Evolutionary conservation across 2,888 invertebrate genomes (phyloP), one percentile per base, ranked within the genome.

Genomic region (Drosophila algonquin): DNA sequence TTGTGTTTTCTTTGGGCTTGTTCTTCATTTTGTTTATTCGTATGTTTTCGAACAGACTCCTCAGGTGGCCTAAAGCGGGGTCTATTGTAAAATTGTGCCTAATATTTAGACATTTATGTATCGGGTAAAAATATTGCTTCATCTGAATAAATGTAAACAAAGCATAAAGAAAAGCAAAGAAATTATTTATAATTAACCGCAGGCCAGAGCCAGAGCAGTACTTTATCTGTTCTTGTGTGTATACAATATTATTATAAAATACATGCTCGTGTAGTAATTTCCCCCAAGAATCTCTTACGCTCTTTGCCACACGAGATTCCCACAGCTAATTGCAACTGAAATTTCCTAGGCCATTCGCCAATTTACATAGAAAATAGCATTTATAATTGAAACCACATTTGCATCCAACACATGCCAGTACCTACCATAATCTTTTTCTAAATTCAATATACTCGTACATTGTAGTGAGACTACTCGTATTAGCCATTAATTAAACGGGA

Each of bases 311-410:
- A 45, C n/a, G 2, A 24, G 46, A 21, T 74, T 81, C 79, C 61
- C 81, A 75, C 69, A 59, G 27, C 40, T 27, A 45, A 40, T 27
- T 40, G 40, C 45, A 61, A 32, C 61, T 63, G 18, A 9, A 61
- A 45, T 5, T 10, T 47, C 64, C 27, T 58, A 21, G 56, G 59
- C 59, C 24, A 53, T 14, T 64, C 47, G 50, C 50, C 64, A 59
- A 83, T 79, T 83, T 55, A 54, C 73, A 81, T 79, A 73, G 48
- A 73, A 60, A 60, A 44, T 24, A 56, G 52, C 47, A 40, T 40
- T 40, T 14, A 44, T 10, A 16, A 70, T 65, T 50, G 40, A 27
- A 32, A 30, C 35, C 50, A 53, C 27, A 58, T 65, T n/a, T 32
- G 40, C 32, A 12, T 12, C 3, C 16, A 63, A 30, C 30, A 48